Base-by-base conservation (phyloP, 1,140 invertebrate species). In the Homalodisca vitripennis region DNA sequence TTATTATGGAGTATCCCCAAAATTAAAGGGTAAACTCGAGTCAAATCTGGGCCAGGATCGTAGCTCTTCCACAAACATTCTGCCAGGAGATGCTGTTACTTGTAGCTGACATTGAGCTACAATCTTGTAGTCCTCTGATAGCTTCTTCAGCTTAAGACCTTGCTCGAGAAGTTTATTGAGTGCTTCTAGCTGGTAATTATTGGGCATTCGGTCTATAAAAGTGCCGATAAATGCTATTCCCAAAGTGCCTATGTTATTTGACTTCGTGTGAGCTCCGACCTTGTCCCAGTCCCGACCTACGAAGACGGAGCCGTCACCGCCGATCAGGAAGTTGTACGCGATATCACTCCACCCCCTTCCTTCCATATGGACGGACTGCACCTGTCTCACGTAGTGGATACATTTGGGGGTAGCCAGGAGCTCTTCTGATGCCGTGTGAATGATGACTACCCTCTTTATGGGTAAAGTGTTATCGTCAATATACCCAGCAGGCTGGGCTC, bases 201-300 rank as follows among this genome's bases (percentile, higher is more conserved):
- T n/a, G n/a, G n/a, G n/a, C n/a, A n/a, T n/a, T n/a, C n/a, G n/a
- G n/a, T n/a, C n/a, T n/a, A n/a, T n/a, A n/a, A n/a, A n/a, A n/a
- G n/a, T n/a, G n/a, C 86, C 86, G 53, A 88, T 83, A 24, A 89
- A 77, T 63, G 84, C 87, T 70, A 89, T 85, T 24, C 87, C 87
- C 30, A 91, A 82, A 67, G 86, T 86, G 62, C 86, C 83, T 27
- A 73, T 75, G 75, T 92, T 92, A 77, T 87, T 90, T 48, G 80
- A 82, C 6, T 82, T 77, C 1, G 88, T 83, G 73, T 92, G 90
- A 0, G 88, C 86, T 0, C 90, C 90, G 0, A 84, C 69, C 0
- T 77, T 75, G 22, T 84, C 81, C 89, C 89, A 93, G 2, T 89
- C 90, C 13, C 91, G 83, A 1, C 89, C 91, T 75, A 90, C 89